These are phyloP conservation scores for Cololabis saira DNA, from an alignment of 2,113 vertebrate species.

Conservation along the genomic window DNA sequence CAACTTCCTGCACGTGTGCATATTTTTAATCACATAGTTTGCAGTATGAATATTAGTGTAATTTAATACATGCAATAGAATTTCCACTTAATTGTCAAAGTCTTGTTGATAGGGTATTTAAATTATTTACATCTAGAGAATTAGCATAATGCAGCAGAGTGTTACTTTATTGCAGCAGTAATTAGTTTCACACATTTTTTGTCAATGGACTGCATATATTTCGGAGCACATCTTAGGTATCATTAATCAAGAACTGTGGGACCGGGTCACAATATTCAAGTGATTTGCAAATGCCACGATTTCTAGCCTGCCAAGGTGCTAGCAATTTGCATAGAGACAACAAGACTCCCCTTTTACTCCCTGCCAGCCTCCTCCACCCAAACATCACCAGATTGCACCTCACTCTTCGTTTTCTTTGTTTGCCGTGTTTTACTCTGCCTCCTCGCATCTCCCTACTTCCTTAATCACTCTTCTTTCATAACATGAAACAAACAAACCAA, in stretches of 20 bases:
- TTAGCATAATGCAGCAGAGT: constrained; percentile 44
- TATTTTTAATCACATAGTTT: constrained; percentile 48
- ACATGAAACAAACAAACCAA: not conserved
- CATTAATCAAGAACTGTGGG: constrained; percentile 70
- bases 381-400: constrained; percentile 12
- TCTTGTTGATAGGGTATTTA: constrained; percentile 50
- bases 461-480: constrained; percentile 40
- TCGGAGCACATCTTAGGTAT: constrained; percentile 52
- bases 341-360: constrained; percentile 38
- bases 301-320: constrained; percentile 54
- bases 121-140: constrained; percentile 68
- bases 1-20: constrained; percentile 16
- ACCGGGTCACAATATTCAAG: constrained; percentile 67
- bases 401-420: constrained; percentile 19
- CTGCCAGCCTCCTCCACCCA: constrained; percentile 29
- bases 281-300: constrained; percentile 72
- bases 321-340: constrained; percentile 64
- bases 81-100: constrained; percentile 55
- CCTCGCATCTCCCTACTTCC: constrained; percentile 8
- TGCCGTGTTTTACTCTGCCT: constrained; percentile 21
- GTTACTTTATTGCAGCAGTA: constrained; percentile 50
- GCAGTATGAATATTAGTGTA: constrained; percentile 47
- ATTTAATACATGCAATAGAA: constrained; percentile 45
- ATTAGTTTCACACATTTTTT: constrained; percentile 47
- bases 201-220: constrained; percentile 50